Percentiles rank a stretch among this genome's conserved stretches.
Evolutionary conservation across 2,888 invertebrate species (phyloP).

Genomic region (Alentia gelatinosa): DNA sequence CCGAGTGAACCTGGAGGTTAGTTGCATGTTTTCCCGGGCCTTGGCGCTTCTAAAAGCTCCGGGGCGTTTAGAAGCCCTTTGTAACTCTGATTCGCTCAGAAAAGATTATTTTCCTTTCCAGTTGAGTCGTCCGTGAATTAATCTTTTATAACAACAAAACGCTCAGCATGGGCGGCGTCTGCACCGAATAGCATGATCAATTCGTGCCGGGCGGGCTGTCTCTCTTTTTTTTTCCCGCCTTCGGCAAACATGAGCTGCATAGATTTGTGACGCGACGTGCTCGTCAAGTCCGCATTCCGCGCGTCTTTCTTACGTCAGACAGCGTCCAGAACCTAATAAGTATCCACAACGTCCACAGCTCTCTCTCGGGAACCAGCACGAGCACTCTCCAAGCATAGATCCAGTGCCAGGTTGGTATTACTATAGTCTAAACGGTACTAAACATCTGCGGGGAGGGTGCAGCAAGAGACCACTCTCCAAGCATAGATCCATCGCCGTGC

Average conservation of each 20-base stretch:
- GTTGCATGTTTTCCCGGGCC: not conserved
- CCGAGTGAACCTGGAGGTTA: not conserved
- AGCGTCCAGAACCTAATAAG: not conserved
- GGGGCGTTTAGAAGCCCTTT: conserved; percentile 4
- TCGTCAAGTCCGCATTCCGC: not conserved
- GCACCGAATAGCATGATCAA: conserved; percentile 17
- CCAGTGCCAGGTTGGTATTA: too few relatives aligned
- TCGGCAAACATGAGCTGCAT: not conserved
- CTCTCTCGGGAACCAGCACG: too few relatives aligned
- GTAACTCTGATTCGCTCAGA: not conserved
- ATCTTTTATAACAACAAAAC: conserved; percentile 20
- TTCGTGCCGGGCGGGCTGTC: not conserved
- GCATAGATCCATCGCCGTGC: too few relatives aligned
- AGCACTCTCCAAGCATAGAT: too few relatives aligned
- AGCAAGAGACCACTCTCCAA: too few relatives aligned
- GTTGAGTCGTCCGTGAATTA: not conserved
- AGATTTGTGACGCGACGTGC: not conserved
- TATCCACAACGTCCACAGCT: too few relatives aligned
- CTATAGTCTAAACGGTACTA: too few relatives aligned
- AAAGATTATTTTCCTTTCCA: conserved; percentile 21
- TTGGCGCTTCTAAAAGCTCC: not conserved
- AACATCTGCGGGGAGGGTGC: too few relatives aligned
- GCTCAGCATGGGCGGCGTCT: not conserved
- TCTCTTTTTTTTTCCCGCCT: not conserved
- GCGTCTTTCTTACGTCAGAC: too few relatives aligned